Conservation (phyloP, 2,797 vertebrate species). For the Benthosema pterotum region DNA sequence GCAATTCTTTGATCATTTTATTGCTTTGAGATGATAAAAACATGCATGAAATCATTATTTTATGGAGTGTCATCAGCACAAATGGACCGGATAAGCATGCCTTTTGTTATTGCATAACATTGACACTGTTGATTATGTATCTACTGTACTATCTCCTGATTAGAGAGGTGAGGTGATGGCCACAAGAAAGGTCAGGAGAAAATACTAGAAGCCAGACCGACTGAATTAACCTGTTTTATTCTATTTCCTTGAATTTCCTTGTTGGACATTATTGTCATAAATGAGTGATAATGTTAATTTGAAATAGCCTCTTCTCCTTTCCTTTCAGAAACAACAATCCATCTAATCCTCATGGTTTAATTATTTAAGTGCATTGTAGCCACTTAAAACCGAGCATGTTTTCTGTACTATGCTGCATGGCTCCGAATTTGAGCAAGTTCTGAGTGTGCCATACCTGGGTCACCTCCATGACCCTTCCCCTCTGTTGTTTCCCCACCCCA, state of each 20-base stretch:
- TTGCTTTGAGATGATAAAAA: neutral
- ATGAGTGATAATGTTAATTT: too few species aligned
- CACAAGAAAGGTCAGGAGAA: neutral
- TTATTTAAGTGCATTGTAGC: too few species aligned
- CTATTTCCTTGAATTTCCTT: neutral
- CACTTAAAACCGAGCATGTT: too few species aligned
- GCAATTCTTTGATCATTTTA: neutral
- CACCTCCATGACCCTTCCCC: too few species aligned
- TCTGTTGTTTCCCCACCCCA: too few species aligned
- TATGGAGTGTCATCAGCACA: neutral
- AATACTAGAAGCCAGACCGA: conserved; percentile 15
- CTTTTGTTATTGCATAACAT: conserved; percentile 18
- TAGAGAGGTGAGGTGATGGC: conserved; percentile 8
- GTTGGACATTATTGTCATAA: neutral
- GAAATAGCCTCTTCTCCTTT: too few species aligned
- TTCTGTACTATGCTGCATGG: too few species aligned
- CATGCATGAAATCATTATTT: neutral
- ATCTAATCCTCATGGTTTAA: too few species aligned
- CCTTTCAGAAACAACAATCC: too few species aligned
- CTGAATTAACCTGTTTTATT: conserved; percentile 5
- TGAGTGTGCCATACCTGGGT: too few species aligned
- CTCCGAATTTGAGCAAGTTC: too few species aligned
- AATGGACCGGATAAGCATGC: too few species aligned
- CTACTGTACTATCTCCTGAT: conserved; percentile 36
- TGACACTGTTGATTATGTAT: neutral